Conservation (phyloP, 2,797 vertebrate genomes). For the Smutsia gigantea region DNA sequence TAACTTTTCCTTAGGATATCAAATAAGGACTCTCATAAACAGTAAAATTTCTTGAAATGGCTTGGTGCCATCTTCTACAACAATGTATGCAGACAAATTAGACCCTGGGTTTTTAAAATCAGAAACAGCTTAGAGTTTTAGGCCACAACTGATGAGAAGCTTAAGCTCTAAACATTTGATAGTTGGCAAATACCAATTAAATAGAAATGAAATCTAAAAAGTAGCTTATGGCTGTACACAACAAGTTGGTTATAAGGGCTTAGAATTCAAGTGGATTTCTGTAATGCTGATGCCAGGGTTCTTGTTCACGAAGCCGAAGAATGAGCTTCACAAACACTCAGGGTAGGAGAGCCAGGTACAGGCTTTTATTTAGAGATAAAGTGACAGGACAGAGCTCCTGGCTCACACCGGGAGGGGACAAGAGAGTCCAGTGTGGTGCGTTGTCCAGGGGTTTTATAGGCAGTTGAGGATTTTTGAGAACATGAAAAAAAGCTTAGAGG, state of each 20-base stretch:
- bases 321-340: too few relatives aligned
- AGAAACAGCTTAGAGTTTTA: background rate
- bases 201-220: background rate
- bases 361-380: too few relatives aligned
- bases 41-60: background rate
- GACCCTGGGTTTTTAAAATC: background rate
- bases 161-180: background rate
- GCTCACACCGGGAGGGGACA: too few relatives aligned
- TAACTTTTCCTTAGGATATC: background rate
- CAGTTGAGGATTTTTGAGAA: too few relatives aligned
- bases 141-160: background rate
- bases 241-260: background rate
- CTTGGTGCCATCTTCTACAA: background rate
- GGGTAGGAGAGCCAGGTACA: too few relatives aligned
- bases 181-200: background rate
- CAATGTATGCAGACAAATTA: background rate
- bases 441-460: too few relatives aligned
- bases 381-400: too few relatives aligned
- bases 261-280: constrained; percentile 18
- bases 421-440: too few relatives aligned
- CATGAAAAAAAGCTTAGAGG: too few relatives aligned
- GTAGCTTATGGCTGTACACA: background rate
- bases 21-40: background rate
- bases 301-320: too few relatives aligned
- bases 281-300: background rate